Base-by-base conservation (phyloP, 2,113 vertebrate species). In the Isurus oxyrinchus region DNA sequence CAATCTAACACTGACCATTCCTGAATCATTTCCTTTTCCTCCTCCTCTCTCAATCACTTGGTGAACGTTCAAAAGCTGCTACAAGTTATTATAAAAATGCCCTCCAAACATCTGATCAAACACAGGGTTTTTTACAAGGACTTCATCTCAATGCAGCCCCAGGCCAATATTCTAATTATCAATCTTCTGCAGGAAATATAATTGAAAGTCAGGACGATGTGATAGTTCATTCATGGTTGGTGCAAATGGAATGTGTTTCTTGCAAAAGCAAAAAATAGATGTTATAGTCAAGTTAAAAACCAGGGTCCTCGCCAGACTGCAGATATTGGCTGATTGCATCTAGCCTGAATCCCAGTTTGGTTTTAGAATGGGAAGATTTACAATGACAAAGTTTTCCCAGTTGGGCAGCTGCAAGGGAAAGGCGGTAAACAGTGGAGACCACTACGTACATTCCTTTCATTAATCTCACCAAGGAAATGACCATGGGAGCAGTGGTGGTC, bases 51-150 rank as follows among this genome's bases (percentile, higher is more conserved):
- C 69, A 79, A 40, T 79, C 76, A 40, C 35, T n/a, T n/a, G 5
- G 69, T 31, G 27, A 79, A 79, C 40, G 76, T 79, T 79, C 76
- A 40, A 16, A n/a, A 79, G 76, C 76, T n/a, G 76, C 76, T 79
- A n/a, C n/a, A 79, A 79, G 76, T 79, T 79, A 79, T 79, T 79
- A 79, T 40, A 79, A 79, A 79, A 79, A 79, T 79, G 76, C n/a
- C 76, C 76, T 79, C 76, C 76, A 79, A 79, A 79, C 76, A 79
- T 79, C 13, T n/a, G 76, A 79, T 79, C 76, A 79, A 79, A 79
- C 76, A 16, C 35, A 16, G 76, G n/a, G 76, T n/a, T 79, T 79
- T 79, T 40, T 79, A 79, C 76, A 79, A 40, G 76, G 35, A 79
- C 35, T n/a, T 40, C 76, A n/a, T 79, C 76, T 40, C 35, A 79